These are phyloP conservation scores for Champsocephalus gunnari DNA, from an alignment of 2,797 vertebrate genomes.

Conservation along the genomic window DNA sequence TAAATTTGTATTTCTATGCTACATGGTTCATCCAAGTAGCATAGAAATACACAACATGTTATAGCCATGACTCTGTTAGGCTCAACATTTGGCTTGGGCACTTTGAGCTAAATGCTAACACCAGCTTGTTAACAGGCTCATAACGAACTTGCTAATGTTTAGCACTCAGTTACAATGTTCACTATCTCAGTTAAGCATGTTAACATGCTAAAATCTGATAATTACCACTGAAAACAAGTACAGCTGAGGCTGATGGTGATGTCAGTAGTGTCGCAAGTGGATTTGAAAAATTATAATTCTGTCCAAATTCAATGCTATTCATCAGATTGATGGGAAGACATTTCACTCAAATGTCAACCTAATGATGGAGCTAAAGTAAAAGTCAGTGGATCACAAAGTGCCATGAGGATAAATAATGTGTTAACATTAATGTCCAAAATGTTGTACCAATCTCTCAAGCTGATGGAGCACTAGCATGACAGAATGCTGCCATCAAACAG, in stretches of 20 bases:
- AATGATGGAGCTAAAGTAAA: no score
- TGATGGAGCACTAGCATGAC: not conserved
- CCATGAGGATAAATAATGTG: not conserved
- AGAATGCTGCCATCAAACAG: not conserved
- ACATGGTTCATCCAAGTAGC: not conserved
- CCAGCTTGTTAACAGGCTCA: not conserved
- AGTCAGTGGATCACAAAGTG: not conserved
- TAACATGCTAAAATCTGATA: not conserved
- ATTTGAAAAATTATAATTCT: not conserved
- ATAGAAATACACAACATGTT: not conserved
- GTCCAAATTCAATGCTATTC: not conserved
- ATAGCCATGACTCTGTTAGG: not conserved
- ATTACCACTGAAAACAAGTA: not conserved
- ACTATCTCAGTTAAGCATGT: not conserved
- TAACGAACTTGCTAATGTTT: not conserved
- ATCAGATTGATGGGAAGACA: no score
- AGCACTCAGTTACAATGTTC: not conserved
- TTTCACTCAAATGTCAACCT: slow-evolving; percentile 6
- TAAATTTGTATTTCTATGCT: not conserved
- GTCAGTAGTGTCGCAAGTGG: not conserved
- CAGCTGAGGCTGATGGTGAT: not conserved
- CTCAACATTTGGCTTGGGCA: not conserved
- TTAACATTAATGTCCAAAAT: not conserved
- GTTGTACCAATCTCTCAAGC: not conserved
- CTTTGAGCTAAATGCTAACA: not conserved